These are phyloP conservation scores for Propithecus coquereli DNA, from an alignment of 2,113 vertebrate species.

Conservation along the genomic window DNA sequence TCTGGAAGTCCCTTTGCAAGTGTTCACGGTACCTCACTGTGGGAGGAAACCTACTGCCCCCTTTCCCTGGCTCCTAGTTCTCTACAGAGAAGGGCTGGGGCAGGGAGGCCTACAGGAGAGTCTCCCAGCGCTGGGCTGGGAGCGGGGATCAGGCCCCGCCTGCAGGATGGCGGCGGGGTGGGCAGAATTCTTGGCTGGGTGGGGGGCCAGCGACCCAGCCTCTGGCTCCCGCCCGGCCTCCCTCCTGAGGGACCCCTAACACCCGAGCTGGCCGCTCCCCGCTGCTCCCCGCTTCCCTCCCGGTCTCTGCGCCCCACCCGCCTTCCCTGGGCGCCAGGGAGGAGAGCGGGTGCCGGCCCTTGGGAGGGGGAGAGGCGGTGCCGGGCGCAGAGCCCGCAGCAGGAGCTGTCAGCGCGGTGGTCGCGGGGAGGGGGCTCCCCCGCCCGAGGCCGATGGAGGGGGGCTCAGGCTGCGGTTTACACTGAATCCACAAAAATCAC, in stretches of 20 bases:
- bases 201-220: background rate
- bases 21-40: background rate
- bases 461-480: constrained; percentile 64
- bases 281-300: background rate
- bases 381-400: background rate
- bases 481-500: constrained; percentile 83
- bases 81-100: background rate
- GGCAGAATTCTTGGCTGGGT: background rate
- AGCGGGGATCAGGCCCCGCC: background rate
- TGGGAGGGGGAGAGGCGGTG: background rate
- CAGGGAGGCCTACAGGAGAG: background rate
- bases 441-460: constrained; percentile 56
- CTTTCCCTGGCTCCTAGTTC: no score
- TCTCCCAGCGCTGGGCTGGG: background rate
- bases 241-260: background rate
- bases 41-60: background rate
- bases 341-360: background rate
- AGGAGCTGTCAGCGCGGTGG: background rate
- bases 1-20: background rate
- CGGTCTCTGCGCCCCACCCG: background rate
- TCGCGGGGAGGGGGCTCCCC: constrained; percentile 14
- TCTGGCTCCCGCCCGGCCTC: no score
- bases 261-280: background rate
- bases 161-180: no score
- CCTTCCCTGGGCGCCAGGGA: background rate